Conservation (phyloP, 2,888 invertebrate genomes). For the Lasius fuliginosus region DNA sequence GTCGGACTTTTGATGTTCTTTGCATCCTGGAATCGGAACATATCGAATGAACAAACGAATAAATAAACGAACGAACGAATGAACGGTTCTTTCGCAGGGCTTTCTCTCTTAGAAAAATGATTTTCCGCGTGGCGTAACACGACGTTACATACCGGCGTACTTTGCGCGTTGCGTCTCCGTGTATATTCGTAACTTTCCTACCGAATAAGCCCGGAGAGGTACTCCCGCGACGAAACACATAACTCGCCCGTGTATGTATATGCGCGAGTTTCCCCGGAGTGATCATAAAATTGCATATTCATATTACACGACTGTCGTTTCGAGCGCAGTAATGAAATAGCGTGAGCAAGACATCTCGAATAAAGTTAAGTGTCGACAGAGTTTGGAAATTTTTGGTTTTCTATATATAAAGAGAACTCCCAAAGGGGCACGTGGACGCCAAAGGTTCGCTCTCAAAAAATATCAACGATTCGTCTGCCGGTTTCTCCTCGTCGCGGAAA, state of each 20-base stretch:
- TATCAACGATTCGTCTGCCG: background rate
- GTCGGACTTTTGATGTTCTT: background rate
- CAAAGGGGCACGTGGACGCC: background rate
- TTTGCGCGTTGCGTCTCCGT: slow-evolving; percentile 45
- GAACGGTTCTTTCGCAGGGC: background rate
- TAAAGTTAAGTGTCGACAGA: slow-evolving; percentile 46
- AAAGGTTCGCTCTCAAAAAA: background rate
- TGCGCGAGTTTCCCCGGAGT: slow-evolving; percentile 73
- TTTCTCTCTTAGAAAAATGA: slow-evolving; percentile 66
- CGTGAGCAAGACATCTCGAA: slow-evolving; percentile 65
- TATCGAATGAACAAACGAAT: background rate
- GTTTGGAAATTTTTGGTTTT: slow-evolving; percentile 45
- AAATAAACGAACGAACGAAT: background rate
- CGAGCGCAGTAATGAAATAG: slow-evolving; percentile 71
- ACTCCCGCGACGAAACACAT: slow-evolving; percentile 69
- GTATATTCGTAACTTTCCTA: slow-evolving; percentile 69
- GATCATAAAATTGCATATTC: slow-evolving; percentile 79
- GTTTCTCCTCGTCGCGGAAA: background rate
- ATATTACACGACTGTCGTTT: slow-evolving; percentile 72
- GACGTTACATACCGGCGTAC: slow-evolving; percentile 28
- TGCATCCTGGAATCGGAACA: background rate
- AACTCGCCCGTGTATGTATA: slow-evolving; percentile 70
- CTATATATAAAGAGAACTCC: slow-evolving; percentile 14
- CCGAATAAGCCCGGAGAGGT: slow-evolving; percentile 67
- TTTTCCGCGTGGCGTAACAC: slow-evolving; percentile 58